These are phyloP conservation scores for Unio pictorum DNA, from an alignment of 2,888 invertebrate species.

Conservation along the genomic window DNA sequence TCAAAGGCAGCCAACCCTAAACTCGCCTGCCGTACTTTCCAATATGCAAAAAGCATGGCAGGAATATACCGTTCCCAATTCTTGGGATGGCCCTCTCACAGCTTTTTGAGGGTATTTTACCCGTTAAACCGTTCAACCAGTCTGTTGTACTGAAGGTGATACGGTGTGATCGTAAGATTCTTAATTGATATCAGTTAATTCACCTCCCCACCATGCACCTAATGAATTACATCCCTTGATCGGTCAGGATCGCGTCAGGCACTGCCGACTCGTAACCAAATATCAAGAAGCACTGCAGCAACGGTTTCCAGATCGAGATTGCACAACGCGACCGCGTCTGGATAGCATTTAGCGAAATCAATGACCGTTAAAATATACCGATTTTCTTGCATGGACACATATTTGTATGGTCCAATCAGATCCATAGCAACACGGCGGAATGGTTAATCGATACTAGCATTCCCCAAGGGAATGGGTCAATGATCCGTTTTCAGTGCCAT, in stretches of 20 bases:
- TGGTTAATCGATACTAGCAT: not conserved
- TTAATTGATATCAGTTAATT: not conserved
- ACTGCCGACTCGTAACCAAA: slow-evolving; percentile 2
- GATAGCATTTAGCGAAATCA: not conserved
- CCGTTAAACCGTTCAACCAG: too few species aligned
- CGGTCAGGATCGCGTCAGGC: not conserved
- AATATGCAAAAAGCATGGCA: slow-evolving; percentile 28
- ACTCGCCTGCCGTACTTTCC: slow-evolving; percentile 27
- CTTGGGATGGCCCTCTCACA: slow-evolving; percentile 11
- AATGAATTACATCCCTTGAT: slow-evolving; percentile 4
- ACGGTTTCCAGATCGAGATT: slow-evolving; percentile 2
- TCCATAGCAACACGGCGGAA: not conserved
- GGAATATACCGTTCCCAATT: slow-evolving; percentile 37
- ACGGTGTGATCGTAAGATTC: not conserved
- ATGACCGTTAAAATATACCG: not conserved
- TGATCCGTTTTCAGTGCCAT: not conserved
- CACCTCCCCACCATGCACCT: slow-evolving; percentile 2
- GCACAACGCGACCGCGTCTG: not conserved
- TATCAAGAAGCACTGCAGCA: slow-evolving; percentile 2
- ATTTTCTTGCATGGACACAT: not conserved
- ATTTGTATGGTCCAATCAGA: not conserved
- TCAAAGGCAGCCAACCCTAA: slow-evolving; percentile 27
- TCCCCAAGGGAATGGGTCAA: not conserved
- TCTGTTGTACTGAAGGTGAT: not conserved
- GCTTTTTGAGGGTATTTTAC: too few species aligned